Evolutionary conservation across 2,113 vertebrate genomes (phyloP).

Genomic region (Macaca nemestrina): DNA sequence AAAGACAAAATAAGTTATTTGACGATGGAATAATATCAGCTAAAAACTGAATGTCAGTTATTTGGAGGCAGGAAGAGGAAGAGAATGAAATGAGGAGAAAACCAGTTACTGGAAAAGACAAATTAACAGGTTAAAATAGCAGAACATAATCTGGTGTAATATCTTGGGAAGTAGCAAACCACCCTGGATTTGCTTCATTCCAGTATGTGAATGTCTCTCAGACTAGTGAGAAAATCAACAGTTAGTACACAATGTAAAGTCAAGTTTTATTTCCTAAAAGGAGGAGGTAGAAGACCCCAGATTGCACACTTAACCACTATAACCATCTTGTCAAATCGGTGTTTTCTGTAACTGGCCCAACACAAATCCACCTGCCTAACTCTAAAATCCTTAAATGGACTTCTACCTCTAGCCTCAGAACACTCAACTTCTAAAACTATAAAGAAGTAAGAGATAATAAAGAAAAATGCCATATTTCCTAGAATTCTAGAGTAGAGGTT

Average conservation of each 20-base stretch:
- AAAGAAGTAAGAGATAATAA: background rate
- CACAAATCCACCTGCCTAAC: background rate
- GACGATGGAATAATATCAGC: background rate
- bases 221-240: background rate
- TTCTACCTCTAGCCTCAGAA: background rate
- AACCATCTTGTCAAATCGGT: background rate
- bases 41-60: background rate
- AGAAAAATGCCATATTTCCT: background rate
- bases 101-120: slow-evolving; percentile 13
- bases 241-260: background rate
- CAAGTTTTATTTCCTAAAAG: background rate
- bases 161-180: background rate
- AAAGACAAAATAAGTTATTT: background rate
- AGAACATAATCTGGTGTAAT: background rate
- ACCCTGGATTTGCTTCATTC: background rate
- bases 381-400: background rate
- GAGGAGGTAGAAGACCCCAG: background rate
- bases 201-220: background rate
- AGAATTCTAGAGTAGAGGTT: background rate
- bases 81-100: background rate
- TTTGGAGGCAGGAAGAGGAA: background rate
- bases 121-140: background rate
- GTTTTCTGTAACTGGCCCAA: background rate
- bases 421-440: background rate
- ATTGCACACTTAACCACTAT: background rate